phyloP scores from a whole-genome alignment of 2,888 invertebrate genomes.

The Nemurella pictetii region DNA sequence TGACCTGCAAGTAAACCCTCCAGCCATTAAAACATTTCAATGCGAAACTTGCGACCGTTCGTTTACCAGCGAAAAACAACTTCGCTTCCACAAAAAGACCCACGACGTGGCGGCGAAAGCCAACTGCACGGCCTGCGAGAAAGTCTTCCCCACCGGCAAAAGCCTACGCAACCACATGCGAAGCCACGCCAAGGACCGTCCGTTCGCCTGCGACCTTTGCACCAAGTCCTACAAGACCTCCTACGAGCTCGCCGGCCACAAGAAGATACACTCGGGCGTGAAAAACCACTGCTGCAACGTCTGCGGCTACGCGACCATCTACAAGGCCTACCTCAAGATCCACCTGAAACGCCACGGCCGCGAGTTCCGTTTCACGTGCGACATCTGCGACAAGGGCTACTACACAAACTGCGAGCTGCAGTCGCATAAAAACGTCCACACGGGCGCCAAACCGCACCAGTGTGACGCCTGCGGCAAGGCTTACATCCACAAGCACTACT shows the following conservation, averaged over 20 bases:
- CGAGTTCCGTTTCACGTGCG: constrained; percentile 37
- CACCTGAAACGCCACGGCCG: constrained; percentile 38
- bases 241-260: constrained; percentile 36
- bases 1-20: background rate
- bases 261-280: constrained; percentile 38
- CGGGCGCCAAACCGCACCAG: constrained; percentile 37
- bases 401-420: constrained; percentile 39
- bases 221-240: constrained; percentile 41
- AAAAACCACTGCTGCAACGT: constrained; percentile 36
- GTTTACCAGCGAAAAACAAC: constrained; percentile 27
- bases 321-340: constrained; percentile 38
- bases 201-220: constrained; percentile 46
- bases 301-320: constrained; percentile 37
- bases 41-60: constrained; percentile 29
- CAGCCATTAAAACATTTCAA: background rate
- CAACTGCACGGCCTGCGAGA: constrained; percentile 40
- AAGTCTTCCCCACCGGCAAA: constrained; percentile 35
- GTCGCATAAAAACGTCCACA: constrained; percentile 38
- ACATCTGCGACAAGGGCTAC: constrained; percentile 38
- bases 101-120: constrained; percentile 24
- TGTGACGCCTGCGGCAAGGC: constrained; percentile 39
- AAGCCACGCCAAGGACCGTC: constrained; percentile 39
- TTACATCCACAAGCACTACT: constrained; percentile 36
- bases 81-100: constrained; percentile 25
- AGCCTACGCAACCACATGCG: constrained; percentile 40